Evolutionary conservation across 2,113 vertebrate species (phyloP).

Genomic region (mouse (Mus musculus)): GRCm39 chr6:86538001-86538500

Average conservation of each 20-base stretch:
- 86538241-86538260: not conserved
- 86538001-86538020: not conserved
- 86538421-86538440: not conserved
- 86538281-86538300: not conserved
- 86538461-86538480: not conserved
- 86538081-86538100: not conserved
- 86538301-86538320: not conserved
- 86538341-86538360: not conserved
- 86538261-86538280: not conserved
- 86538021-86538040: not conserved
- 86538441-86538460: not conserved
- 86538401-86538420: not conserved
- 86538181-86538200: not conserved
- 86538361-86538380: not conserved
- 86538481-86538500: not conserved
- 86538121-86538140: not conserved
- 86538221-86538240: constrained; percentile 49
- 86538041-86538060: not conserved
- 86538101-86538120: not conserved
- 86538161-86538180: not conserved
- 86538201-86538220: not conserved
- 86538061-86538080: not conserved
- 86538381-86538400: not conserved
- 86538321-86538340: not conserved
- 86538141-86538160: not conserved